phyloP scores from a whole-genome alignment of 2,797 vertebrate species.

The Hephaestus fuliginosus region DNA sequence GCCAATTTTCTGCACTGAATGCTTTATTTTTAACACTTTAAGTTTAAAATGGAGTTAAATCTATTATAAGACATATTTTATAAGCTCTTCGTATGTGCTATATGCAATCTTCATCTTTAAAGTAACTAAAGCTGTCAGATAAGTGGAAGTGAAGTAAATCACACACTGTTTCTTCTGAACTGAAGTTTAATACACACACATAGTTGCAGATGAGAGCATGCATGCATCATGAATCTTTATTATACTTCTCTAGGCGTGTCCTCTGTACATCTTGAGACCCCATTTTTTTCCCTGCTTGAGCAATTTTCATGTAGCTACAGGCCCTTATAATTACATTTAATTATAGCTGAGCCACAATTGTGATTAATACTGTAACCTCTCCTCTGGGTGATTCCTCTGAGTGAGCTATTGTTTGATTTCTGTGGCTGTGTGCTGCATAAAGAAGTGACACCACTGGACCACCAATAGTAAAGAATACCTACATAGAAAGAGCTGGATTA shows the following conservation, averaged over 20 bases:
- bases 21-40: no score
- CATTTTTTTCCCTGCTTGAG: slow-evolving; percentile 50
- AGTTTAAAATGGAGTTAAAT: neutral
- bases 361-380: slow-evolving; percentile 64
- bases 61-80: neutral
- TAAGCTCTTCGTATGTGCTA: neutral
- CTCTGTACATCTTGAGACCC: slow-evolving; percentile 43
- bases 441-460: slow-evolving; percentile 29
- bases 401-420: slow-evolving; percentile 69
- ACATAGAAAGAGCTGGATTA: slow-evolving; percentile 26
- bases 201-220: slow-evolving; percentile 17
- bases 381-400: slow-evolving; percentile 54
- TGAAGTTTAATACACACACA: neutral
- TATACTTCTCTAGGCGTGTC: slow-evolving; percentile 33
- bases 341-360: slow-evolving; percentile 59
- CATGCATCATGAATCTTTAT: slow-evolving; percentile 49
- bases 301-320: slow-evolving; percentile 65
- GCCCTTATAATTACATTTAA: slow-evolving; percentile 74
- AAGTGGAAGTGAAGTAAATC: neutral
- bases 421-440: slow-evolving; percentile 38
- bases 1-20: no score
- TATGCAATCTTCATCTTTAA: neutral
- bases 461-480: slow-evolving; percentile 41
- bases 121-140: neutral
- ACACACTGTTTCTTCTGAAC: neutral